These are phyloP conservation scores for Drosophila cracens DNA, from an alignment of 2,888 invertebrate genomes.

Conservation along the genomic window DNA sequence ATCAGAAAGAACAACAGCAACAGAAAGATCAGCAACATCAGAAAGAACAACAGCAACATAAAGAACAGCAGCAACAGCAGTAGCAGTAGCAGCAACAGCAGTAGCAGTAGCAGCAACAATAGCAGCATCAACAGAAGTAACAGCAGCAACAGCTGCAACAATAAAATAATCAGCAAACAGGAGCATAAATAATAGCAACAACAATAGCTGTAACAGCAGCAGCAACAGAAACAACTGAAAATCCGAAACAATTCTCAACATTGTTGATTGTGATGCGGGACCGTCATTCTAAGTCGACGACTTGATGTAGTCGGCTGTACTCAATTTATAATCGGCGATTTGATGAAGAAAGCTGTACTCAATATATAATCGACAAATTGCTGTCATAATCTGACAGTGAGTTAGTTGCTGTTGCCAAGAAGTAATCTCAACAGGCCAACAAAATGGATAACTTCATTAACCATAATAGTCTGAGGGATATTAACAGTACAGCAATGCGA, in stretches of 20 bases:
- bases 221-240: constrained; percentile 3
- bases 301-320: constrained; percentile 66
- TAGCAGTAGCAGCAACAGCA: neutral
- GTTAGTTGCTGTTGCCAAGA: neutral
- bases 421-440: neutral
- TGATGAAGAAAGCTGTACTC: neutral
- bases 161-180: no score
- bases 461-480: neutral
- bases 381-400: neutral
- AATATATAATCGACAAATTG: neutral
- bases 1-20: no score
- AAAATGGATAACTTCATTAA: neutral
- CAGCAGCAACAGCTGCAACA: no score
- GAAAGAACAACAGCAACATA: no score
- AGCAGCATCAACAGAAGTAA: neutral
- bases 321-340: neutral
- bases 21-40: no score
- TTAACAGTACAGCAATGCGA: constrained; percentile 23
- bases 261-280: constrained; percentile 19
- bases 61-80: neutral
- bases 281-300: constrained; percentile 64
- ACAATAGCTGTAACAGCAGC: constrained; percentile 6
- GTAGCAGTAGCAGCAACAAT: neutral
- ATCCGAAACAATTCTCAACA: neutral
- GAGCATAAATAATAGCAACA: constrained; percentile 1